Evolutionary conservation across 2,113 vertebrate genomes (phyloP).

Genomic region (Chinchilla lanigera): DNA sequence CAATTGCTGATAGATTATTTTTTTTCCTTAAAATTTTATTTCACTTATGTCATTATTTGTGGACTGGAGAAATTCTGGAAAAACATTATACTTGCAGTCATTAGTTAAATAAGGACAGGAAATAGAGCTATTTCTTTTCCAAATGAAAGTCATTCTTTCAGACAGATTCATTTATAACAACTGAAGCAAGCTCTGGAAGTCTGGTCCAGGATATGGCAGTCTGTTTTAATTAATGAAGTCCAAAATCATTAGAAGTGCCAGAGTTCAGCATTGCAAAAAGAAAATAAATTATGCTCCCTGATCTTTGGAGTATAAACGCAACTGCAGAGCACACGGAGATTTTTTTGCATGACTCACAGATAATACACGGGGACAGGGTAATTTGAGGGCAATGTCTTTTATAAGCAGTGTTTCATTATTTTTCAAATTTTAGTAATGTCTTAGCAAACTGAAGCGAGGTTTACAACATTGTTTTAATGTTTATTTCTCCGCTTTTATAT

Average conservation of each 20-base stretch:
- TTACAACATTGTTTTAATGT: not conserved
- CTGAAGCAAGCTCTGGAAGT: not conserved
- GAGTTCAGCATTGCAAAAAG: slow-evolving; percentile 39
- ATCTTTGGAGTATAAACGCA: slow-evolving; percentile 40
- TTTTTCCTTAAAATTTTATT: not conserved
- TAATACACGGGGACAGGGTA: fast-evolving
- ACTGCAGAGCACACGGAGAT: not conserved
- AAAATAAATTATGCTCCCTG: slow-evolving; percentile 20
- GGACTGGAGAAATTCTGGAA: slow-evolving; percentile 3
- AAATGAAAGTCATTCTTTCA: not conserved
- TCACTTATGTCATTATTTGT: not conserved
- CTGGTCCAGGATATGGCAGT: not conserved
- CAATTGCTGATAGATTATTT: not conserved
- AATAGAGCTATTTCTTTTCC: not conserved
- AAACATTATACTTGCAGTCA: not conserved
- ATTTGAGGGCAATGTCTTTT: not conserved
- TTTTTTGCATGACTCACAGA: not conserved
- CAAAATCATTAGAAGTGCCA: slow-evolving; percentile 30
- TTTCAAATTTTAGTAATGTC: not conserved
- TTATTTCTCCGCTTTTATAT: not conserved
- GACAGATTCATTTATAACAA: not conserved
- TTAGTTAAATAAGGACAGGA: not conserved
- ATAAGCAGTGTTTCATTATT: not conserved
- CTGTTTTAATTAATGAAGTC: slow-evolving; percentile 38
- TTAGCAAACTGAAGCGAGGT: not conserved